A percentile compares a stretch with the other conserved stretches of the same genome.
phyloP scores from a whole-genome alignment of 2,888 invertebrate genomes.

The Campoplex nolae region DNA sequence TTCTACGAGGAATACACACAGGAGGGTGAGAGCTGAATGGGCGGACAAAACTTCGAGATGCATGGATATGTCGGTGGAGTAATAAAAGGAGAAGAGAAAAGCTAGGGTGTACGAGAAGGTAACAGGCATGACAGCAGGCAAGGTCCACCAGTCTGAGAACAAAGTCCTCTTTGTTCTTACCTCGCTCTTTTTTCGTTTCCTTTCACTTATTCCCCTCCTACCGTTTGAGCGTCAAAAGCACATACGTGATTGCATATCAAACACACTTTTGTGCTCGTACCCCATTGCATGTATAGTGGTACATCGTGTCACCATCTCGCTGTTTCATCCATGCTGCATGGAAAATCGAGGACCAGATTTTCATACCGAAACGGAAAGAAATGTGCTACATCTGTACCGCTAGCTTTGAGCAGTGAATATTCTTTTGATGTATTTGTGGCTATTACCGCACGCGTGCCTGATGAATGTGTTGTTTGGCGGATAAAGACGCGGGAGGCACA shows the following conservation, averaged over 20 bases:
- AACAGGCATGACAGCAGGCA: constrained; percentile 24
- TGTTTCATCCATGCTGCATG: constrained; percentile 12
- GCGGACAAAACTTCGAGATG: constrained; percentile 16
- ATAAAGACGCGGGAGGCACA: constrained; percentile 3
- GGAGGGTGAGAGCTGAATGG: constrained; percentile 42
- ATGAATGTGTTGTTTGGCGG: background rate
- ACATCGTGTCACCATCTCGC: background rate
- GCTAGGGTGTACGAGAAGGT: constrained; percentile 18
- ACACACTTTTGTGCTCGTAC: constrained; percentile 26
- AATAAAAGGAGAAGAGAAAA: constrained; percentile 27
- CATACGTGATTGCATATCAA: constrained; percentile 40
- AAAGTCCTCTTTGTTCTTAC: constrained; percentile 59
- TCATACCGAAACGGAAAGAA: constrained; percentile 4
- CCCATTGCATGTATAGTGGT: background rate
- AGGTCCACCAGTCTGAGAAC: constrained; percentile 30
- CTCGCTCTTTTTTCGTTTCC: constrained; percentile 41
- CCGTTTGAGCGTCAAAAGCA: constrained; percentile 33
- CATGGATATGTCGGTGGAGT: constrained; percentile 21
- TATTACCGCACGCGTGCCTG: background rate
- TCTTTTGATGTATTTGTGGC: constrained; percentile 18
- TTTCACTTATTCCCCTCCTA: constrained; percentile 31
- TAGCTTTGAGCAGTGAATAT: constrained; percentile 10
- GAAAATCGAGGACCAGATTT: constrained; percentile 28
- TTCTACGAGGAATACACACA: background rate
- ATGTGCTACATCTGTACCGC: background rate